A percentile compares a stretch with the other conserved stretches of the same genome.
Conservation (phyloP, 37 sponge, comb jelly and placozoan species). For the Mnemiopsis leidyi region DNA sequence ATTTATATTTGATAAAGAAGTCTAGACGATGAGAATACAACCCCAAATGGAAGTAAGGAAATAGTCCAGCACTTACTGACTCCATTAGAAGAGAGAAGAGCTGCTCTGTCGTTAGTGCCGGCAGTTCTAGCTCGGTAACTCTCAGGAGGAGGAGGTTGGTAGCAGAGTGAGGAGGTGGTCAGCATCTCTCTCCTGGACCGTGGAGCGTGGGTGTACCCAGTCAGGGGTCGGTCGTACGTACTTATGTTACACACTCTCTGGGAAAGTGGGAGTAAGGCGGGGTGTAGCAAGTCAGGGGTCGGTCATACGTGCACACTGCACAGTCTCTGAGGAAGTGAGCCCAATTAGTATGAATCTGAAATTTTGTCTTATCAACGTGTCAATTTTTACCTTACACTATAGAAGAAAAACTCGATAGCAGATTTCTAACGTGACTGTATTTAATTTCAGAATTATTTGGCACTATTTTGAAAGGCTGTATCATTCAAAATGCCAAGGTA, state of each 20-base stretch:
- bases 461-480: no score
- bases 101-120: neutral
- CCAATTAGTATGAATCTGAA: no score
- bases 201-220: slow-evolving; percentile 3
- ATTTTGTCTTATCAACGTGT: no score
- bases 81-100: slow-evolving; percentile 22
- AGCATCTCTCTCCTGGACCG: slow-evolving; percentile 12
- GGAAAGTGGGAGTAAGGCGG: neutral
- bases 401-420: no score
- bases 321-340: no score
- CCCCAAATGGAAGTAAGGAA: neutral
- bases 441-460: no score
- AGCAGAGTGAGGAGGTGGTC: slow-evolving; percentile 35
- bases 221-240: slow-evolving; percentile 52
- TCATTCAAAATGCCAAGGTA: no score
- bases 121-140: slow-evolving; percentile 27
- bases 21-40: neutral
- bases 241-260: slow-evolving; percentile 60
- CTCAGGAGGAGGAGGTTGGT: slow-evolving; percentile 48
- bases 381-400: no score
- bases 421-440: no score
- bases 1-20: no score
- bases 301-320: neutral
- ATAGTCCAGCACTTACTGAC: neutral
- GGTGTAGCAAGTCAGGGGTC: neutral